A percentile compares a stretch with the other conserved stretches of the same genome.
Conservation (phyloP, 2,113 vertebrate genomes). For the Steatornis caripensis region DNA sequence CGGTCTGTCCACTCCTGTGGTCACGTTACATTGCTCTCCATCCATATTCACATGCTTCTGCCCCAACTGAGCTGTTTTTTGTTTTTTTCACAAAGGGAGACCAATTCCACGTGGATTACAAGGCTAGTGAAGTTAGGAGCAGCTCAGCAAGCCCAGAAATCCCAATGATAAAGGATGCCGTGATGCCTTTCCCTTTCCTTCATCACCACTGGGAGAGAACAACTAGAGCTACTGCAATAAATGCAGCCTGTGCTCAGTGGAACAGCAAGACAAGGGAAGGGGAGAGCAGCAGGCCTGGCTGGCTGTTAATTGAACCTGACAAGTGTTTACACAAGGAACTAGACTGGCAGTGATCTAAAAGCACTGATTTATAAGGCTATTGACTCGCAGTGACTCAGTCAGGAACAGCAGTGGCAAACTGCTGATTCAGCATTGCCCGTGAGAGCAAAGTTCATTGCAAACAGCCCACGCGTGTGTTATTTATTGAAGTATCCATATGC, state of each 20-base stretch:
- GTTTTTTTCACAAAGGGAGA: background rate
- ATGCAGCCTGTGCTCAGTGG: background rate
- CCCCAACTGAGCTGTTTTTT: background rate
- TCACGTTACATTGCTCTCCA: background rate
- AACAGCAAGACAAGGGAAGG: background rate
- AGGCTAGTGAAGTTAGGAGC: background rate
- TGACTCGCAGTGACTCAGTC: slow-evolving; percentile 1
- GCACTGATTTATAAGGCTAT: slow-evolving; percentile 15
- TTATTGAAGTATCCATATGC: background rate
- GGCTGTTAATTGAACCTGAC: background rate
- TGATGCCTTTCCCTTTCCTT: background rate
- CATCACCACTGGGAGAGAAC: background rate
- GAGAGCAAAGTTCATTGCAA: background rate
- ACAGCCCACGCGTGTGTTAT: background rate
- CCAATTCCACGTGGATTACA: background rate
- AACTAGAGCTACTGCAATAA: background rate
- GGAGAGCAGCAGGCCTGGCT: background rate
- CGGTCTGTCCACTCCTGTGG: background rate
- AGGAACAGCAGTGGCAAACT: background rate
- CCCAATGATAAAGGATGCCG: background rate
- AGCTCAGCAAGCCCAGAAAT: background rate
- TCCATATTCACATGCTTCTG: background rate
- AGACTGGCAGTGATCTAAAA: background rate
- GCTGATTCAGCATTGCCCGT: background rate
- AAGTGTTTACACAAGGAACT: background rate